phyloP scores from a whole-genome alignment of 2,113 vertebrate genomes.

The Trichechus manatus region DNA sequence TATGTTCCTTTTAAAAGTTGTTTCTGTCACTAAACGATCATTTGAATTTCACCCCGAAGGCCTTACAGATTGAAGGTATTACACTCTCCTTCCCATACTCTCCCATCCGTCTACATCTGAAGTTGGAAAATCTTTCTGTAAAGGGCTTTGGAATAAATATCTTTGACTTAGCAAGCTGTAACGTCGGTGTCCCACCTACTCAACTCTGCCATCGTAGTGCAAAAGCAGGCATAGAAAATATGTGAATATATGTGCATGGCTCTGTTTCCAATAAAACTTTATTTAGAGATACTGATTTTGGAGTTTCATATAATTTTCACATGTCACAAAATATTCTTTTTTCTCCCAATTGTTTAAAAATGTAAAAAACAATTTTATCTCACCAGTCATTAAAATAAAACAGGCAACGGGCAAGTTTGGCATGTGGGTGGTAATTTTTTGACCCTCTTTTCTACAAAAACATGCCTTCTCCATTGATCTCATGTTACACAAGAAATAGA shows the following conservation, averaged over 20 bases:
- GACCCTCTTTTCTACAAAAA: background rate
- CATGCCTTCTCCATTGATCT: background rate
- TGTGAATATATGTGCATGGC: background rate
- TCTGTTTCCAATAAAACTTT: slow-evolving; percentile 11
- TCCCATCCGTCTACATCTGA: background rate
- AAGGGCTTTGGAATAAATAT: background rate
- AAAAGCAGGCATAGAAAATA: background rate
- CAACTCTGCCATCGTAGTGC: background rate
- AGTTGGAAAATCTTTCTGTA: background rate
- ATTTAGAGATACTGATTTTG: background rate
- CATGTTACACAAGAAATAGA: background rate
- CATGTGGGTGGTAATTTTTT: background rate
- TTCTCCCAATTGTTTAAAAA: background rate
- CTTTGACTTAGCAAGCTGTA: background rate
- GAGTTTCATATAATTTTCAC: slow-evolving; percentile 11
- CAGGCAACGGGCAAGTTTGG: background rate
- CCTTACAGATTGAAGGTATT: background rate
- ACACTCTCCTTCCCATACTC: background rate
- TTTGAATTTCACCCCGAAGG: slow-evolving; percentile 58
- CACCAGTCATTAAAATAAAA: background rate
- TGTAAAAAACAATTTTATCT: background rate
- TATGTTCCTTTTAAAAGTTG: background rate
- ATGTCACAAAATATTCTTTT: background rate
- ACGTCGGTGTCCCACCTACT: background rate
- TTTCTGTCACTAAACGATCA: background rate